Base-by-base conservation (phyloP, 2,113 vertebrate species). In the Rissa tridactyla region DNA sequence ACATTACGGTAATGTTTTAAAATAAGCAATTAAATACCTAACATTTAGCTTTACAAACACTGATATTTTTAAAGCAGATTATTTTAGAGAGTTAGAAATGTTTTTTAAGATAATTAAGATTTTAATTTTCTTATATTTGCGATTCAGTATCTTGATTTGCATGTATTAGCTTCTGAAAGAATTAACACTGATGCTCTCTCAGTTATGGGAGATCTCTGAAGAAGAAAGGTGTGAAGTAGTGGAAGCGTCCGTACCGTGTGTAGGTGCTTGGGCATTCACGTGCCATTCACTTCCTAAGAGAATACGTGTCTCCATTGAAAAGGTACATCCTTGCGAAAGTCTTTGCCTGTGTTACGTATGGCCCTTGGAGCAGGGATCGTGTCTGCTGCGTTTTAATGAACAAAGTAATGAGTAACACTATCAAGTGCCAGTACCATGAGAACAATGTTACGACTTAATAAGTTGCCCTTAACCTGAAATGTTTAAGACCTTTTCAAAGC, bases 291-390 rank as follows among this genome's bases (percentile, higher is more conserved):
- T 52, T 12, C 13, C 19, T 19, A 47, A 27, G 21, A 18, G 61
- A 60, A 21, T 18, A 5, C 13, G 13, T 6, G 5, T 38, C 22
- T 27, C 44, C 55, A 13, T 5, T 25, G 55, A 13, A 10, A 6
- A 2, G 21, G 34, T 11, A 16, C 13, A 46, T 6, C 49, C 38
- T 3, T 70, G 61, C 57, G 81, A 69, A 54, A 69, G 52, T 55
- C 22, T 19, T 51, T 66, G 36, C 0, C 0, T 44, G 40, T 61
- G 11, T 61, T 88, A 25, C 22, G 1, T 4, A 1, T 20, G 21
- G 49, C 14, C 2, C 72, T 58, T 25, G 55, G 30, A 66, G 18
- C 81, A 60, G 57, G 51, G 14, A 29, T 47, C 3, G 1, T 2
- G 6, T 23, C 88, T 81, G 72, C 52, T 57, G 40, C 2, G 0